Evolutionary conservation across 2,113 vertebrate genomes (phyloP).

Genomic region (Esox niger): DNA sequence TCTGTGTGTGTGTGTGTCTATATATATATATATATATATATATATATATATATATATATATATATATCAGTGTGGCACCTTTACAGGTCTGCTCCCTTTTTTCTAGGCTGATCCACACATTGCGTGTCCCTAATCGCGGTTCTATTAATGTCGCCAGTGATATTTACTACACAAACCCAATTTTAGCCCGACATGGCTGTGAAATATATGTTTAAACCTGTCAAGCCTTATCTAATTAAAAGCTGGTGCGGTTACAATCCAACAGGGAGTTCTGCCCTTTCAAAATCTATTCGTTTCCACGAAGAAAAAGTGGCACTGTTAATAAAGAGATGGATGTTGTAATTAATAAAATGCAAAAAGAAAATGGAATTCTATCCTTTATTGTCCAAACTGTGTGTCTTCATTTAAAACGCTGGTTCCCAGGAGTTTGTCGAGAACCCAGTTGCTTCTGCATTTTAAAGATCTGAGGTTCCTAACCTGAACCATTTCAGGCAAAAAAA

Average conservation of each 20-base stretch:
- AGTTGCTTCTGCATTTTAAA: no score
- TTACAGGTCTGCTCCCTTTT: constrained; percentile 44
- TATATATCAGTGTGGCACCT: constrained; percentile 57
- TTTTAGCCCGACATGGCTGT: constrained; percentile 65
- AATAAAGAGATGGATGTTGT: no score
- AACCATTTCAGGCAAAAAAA: no score
- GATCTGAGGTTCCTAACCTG: no score
- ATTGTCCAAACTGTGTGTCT: no score
- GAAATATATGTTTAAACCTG: constrained; percentile 67
- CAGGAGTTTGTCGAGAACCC: no score
- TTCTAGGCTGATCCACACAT: constrained; percentile 60
- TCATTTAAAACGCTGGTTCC: no score
- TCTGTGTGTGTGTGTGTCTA: no score
- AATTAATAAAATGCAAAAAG: constrained; percentile 51
- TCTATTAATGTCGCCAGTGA: constrained; percentile 67
- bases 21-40: constrained; percentile 65
- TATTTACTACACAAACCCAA: constrained; percentile 64
- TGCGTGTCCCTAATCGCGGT: constrained; percentile 63
- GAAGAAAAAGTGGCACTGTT: constrained; percentile 43
- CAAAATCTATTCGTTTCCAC: constrained; percentile 60
- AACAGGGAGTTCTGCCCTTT: constrained; percentile 65
- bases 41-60: constrained; percentile 65
- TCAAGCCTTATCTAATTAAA: constrained; percentile 74
- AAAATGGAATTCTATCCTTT: no score
- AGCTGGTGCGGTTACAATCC: constrained; percentile 66